Evolutionary conservation across 2,113 vertebrate species (phyloP), one percentile per base, ranked within the genome.

Genomic region (Capra hircus): DNA sequence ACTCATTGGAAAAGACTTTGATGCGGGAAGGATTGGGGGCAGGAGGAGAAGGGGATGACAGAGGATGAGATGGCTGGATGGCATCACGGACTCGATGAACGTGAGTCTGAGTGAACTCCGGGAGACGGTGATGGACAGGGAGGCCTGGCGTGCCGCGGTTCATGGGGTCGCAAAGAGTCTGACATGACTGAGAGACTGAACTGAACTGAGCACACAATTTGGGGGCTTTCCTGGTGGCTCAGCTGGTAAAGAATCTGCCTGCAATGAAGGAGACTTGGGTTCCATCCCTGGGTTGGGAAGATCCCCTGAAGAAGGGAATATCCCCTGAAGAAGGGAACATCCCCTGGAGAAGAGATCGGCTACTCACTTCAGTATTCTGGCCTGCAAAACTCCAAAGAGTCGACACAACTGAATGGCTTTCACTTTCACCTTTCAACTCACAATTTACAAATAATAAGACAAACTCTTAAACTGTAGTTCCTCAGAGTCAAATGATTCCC

Each of bases 171-270:
- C 16, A 67, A n/a, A 67, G 33, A n/a, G 64, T n/a, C 16, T 0
- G 64, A 67, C 64, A 67, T 1, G 0, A n/a, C 33, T 67, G 64
- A 67, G 16, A 1, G 0, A n/a, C 62, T 67, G 33, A 64, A 8
- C 60, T 33, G 28, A 62, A n/a, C 62, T 19, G 33, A 71, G 64
- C 64, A 36, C n/a, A 36, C n/a, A 71, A 36, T 36, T 11, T 71
- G 64, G 64, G n/a, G 64, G 33, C 64, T 36, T 71, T 9, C 64
- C 64, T 71, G 64, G 17, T 71, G n/a, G 17, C n/a, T 71, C 64
- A 71, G 64, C n/a, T 71, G 64, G n/a, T 71, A 36, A 67, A 71
- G 64, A 71, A 71, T 71, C 17, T 36, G 17, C 33, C 8, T 67
- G 17, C 17, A 36, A 36, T 36, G 17, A 71, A 9, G 9, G n/a